Evolutionary conservation across 2,888 invertebrate genomes (phyloP).

Genomic region (Drosophila bunnanda): DNA sequence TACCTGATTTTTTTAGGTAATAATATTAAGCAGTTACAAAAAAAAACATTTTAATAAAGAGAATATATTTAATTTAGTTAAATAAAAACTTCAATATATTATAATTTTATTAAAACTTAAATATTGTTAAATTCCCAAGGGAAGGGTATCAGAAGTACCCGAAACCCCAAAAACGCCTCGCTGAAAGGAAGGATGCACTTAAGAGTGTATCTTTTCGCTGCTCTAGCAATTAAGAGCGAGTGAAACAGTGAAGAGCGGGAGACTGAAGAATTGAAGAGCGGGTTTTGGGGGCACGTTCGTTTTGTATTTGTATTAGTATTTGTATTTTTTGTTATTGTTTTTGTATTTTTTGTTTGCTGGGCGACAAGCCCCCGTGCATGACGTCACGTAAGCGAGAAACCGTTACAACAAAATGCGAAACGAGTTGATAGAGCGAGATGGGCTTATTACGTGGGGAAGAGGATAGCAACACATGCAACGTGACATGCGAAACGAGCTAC

Average conservation of each 20-base stretch:
- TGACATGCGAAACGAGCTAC: constrained; percentile 43
- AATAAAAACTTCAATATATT: no score
- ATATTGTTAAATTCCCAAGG: not conserved
- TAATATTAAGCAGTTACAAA: not conserved
- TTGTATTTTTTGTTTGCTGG: constrained; percentile 34
- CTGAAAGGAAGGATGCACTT: constrained; percentile 46
- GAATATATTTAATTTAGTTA: no score
- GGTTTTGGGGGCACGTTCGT: constrained; percentile 73
- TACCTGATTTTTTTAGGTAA: not conserved
- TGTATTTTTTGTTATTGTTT: constrained; percentile 24
- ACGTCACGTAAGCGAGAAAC: constrained; percentile 74
- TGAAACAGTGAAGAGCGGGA: constrained; percentile 16
- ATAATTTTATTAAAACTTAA: no score
- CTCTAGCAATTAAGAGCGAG: not conserved
- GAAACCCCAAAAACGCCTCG: not conserved
- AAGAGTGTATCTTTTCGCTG: constrained; percentile 50
- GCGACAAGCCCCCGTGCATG: constrained; percentile 79
- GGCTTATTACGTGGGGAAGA: not conserved
- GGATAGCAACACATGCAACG: constrained; percentile 47
- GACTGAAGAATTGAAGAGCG: constrained; percentile 48
- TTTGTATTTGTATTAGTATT: constrained; percentile 20
- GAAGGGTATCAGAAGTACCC: constrained; percentile 1
- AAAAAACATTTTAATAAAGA: not conserved
- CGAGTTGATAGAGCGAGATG: constrained; percentile 22
- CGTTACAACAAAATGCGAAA: constrained; percentile 53